Evolutionary conservation across 1,140 invertebrate species (phyloP), one percentile per base, ranked within the genome.

Genomic region (Zaprionus taronus): DNA sequence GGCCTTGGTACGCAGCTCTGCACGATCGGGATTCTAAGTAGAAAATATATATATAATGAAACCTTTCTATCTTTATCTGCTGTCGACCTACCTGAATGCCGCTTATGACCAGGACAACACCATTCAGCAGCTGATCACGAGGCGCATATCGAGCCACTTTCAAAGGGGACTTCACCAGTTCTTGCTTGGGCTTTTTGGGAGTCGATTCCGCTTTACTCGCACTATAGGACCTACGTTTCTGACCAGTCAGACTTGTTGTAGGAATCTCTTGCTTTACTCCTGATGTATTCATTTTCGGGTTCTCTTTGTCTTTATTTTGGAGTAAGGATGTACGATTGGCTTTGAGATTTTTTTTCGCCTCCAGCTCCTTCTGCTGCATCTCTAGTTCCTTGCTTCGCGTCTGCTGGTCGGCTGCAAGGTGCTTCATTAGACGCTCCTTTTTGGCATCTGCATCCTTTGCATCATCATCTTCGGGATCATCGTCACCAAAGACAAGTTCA

Each of bases 41-140:
- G 26, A 17, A 55, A n/a, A 55, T 4, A 64, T 2, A 55, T 44
- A 44, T 17, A 57, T 51, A 61, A 38, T 55, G 7, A 6, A 11
- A 0, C 24, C 28, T 14, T 53, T 0, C 28, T 17, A 17, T 9
- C 34, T 15, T 5, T 11, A 17, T 28, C 3, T 2, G 24, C 67
- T 11, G 1, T 9, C n/a, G 9, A 6, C 26, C 67, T 61, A 72
- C 91, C 87, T 93, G 90, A 93, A 96, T 98, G 0, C 97, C 97
- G 93, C 97, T 98, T 61, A 98, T 94, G 4, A 96, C 96, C 93
- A 98, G 95, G 15, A 95, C 94, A 26, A 98, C 97, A 49, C 94
- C 95, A 51, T 94, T 94, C 91, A 96, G 93, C 24, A 96, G 83
- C 73, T 94, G 89, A 70, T 93, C 91, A 74, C 95, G 96, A 2